A percentile compares a stretch with the other conserved stretches of the same genome.
Conservation (phyloP, 2,797 vertebrate genomes). For the Aeoliscus strigatus region DNA sequence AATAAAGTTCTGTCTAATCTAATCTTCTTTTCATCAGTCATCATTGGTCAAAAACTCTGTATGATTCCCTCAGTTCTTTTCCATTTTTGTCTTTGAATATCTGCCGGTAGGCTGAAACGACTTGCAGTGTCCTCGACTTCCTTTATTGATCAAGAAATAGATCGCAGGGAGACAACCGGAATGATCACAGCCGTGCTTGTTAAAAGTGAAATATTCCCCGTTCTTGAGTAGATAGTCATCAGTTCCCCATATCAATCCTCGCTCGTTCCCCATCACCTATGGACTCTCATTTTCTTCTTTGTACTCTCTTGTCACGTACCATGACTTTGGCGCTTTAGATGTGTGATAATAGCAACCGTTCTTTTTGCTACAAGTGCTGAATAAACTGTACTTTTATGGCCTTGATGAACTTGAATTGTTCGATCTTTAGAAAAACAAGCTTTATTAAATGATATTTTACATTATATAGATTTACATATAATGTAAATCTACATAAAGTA, state of each 20-base stretch:
- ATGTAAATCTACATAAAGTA: too few species aligned
- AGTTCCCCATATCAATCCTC: neutral
- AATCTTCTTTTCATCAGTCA: neutral
- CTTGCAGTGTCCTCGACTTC: constrained; percentile 20
- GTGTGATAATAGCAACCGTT: too few species aligned
- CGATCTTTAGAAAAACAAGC: too few species aligned
- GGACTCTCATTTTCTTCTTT: too few species aligned
- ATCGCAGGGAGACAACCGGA: constrained; percentile 14
- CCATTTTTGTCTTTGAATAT: neutral
- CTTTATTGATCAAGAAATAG: constrained; percentile 27
- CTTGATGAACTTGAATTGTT: too few species aligned
- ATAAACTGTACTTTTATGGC: too few species aligned
- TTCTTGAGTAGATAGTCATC: constrained; percentile 4
- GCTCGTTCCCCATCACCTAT: neutral
- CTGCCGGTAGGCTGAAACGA: constrained; percentile 1
- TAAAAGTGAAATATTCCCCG: constrained; percentile 19
- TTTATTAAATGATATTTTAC: too few species aligned
- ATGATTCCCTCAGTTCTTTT: neutral
- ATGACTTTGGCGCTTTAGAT: too few species aligned
- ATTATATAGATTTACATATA: too few species aligned
- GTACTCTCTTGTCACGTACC: too few species aligned
- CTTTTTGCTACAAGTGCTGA: too few species aligned
- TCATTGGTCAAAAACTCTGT: neutral
- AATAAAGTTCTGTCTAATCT: too few species aligned
- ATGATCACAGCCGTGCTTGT: constrained; percentile 19